Percentiles rank a stretch among this genome's conserved stretches.
These are phyloP conservation scores for Zelleria hepariella DNA, from an alignment of 2,888 invertebrate genomes.

Conservation along the genomic window DNA sequence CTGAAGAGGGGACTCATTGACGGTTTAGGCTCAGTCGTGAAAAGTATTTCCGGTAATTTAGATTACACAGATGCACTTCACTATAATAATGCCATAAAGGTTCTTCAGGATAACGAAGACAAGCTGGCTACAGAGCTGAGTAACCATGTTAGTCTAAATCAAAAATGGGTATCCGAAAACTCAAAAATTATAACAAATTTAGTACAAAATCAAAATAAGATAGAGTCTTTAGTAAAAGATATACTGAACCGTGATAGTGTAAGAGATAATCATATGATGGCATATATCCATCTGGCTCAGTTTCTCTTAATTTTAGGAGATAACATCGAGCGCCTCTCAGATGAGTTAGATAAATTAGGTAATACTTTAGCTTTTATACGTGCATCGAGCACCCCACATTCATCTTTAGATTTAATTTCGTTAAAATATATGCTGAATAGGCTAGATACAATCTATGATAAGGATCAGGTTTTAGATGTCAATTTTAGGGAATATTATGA, in stretches of 20 bases:
- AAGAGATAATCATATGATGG: too few species aligned
- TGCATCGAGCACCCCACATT: constrained; percentile 14
- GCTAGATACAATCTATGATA: neutral
- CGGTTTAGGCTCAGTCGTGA: neutral
- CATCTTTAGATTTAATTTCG: constrained; percentile 10
- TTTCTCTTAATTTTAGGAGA: constrained; percentile 9
- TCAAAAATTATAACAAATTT: neutral
- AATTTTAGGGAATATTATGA: neutral
- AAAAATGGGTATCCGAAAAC: neutral
- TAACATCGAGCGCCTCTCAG: constrained; percentile 8
- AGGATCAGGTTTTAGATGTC: neutral
- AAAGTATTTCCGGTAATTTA: neutral
- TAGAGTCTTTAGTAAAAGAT: neutral
- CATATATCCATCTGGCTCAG: neutral
- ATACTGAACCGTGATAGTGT: neutral
- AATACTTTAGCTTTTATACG: constrained; percentile 15
- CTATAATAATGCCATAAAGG: neutral
- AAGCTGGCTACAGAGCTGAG: too few species aligned
- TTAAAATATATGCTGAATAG: neutral
- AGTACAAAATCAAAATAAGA: neutral
- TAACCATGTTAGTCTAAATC: too few species aligned
- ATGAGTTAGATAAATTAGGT: constrained; percentile 14
- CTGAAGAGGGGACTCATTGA: neutral
- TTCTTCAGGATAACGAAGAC: neutral
- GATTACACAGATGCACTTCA: neutral